These are phyloP conservation scores for Canis aureus DNA, from an alignment of 2,113 vertebrate species.

Conservation along the genomic window DNA sequence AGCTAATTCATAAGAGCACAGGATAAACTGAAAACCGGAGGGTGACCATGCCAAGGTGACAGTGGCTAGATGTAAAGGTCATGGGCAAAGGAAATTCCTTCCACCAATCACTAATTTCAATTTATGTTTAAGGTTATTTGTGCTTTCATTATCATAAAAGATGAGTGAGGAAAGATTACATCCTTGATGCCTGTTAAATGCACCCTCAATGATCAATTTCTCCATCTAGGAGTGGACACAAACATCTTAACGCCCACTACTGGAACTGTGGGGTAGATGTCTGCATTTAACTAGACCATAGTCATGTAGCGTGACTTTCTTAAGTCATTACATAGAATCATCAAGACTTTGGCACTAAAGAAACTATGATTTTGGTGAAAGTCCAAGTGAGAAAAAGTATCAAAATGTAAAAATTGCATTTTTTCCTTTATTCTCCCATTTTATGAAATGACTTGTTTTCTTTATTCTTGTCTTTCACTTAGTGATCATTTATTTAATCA, in stretches of 20 bases:
- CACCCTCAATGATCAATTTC: accelerated
- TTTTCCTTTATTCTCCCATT: not conserved
- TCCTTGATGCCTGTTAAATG: not conserved
- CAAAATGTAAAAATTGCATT: not conserved
- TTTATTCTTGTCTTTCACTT: not conserved
- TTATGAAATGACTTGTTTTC: conserved; percentile 16
- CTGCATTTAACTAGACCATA: not conserved
- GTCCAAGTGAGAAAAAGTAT: not conserved
- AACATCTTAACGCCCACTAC: not conserved
- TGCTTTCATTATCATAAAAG: not conserved
- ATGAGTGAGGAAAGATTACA: not conserved
- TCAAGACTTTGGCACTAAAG: not conserved
- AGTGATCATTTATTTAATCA: not conserved
- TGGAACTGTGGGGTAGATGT: not conserved
- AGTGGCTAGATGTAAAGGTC: not conserved
- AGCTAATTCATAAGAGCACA: not conserved
- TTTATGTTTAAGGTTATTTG: not conserved
- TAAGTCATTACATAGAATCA: not conserved
- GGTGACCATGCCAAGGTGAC: not conserved
- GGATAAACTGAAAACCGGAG: not conserved
- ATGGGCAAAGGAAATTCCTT: not conserved
- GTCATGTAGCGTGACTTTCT: not conserved
- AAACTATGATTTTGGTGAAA: not conserved
- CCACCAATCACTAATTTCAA: not conserved
- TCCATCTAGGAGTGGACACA: not conserved